Conservation (phyloP, 2,113 vertebrate genomes). For the Ellobius talpinus region DNA sequence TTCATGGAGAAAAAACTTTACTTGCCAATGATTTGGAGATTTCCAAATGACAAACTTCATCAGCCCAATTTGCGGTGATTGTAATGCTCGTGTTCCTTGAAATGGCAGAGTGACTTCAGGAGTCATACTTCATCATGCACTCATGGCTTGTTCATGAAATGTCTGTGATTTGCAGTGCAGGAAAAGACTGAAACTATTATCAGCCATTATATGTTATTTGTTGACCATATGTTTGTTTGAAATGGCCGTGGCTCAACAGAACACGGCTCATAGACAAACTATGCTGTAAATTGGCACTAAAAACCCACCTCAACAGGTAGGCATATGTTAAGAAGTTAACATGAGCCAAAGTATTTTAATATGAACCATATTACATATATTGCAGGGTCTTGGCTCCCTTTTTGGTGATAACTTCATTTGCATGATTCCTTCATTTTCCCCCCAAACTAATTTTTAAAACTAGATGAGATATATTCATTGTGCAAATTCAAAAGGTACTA, state of each 20-base stretch:
- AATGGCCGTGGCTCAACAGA: constrained; percentile 85
- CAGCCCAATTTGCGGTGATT: constrained; percentile 89
- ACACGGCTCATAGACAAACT: constrained; percentile 79
- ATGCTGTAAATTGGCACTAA: constrained; percentile 86
- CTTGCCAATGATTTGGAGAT: constrained; percentile 90
- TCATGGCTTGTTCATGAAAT: constrained; percentile 82
- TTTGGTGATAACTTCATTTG: constrained; percentile 72
- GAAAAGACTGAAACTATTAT: constrained; percentile 91
- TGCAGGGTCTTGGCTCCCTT: constrained; percentile 33
- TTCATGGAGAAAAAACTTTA: constrained; percentile 88
- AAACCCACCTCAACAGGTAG: constrained; percentile 87
- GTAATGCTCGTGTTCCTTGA: constrained; percentile 87
- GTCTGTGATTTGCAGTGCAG: constrained; percentile 89
- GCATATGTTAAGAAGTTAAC: constrained; percentile 82
- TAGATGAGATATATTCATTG: not conserved
- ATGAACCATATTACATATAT: constrained; percentile 80
- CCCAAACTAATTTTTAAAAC: constrained; percentile 41
- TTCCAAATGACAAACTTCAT: constrained; percentile 91
- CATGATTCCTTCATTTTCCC: constrained; percentile 57
- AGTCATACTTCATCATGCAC: constrained; percentile 89
- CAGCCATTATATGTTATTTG: constrained; percentile 90
- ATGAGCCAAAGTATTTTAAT: constrained; percentile 86
- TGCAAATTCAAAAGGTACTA: constrained; percentile 15
- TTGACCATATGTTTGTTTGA: constrained; percentile 90
- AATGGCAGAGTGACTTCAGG: constrained; percentile 86